These are phyloP conservation scores for Calidris pygmaea DNA, from an alignment of 2,113 vertebrate species.

Conservation along the genomic window DNA sequence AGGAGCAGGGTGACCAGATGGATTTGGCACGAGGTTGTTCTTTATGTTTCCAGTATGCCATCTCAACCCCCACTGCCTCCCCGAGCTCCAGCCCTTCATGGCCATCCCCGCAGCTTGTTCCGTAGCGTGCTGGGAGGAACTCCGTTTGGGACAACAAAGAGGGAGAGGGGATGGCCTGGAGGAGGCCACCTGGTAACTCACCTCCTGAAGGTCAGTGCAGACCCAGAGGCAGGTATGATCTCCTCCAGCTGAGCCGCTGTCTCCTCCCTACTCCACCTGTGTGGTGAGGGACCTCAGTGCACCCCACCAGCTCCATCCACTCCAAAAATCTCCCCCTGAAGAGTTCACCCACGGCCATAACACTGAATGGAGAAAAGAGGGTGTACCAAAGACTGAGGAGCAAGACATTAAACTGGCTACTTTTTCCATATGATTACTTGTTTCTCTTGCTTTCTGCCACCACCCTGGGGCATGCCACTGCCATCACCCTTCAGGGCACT, in stretches of 20 bases:
- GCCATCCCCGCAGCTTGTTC: fast-evolving
- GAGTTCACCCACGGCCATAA: not conserved
- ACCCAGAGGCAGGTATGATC: not conserved
- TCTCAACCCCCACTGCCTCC: not conserved
- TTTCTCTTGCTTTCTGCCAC: not conserved
- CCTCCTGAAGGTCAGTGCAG: not conserved
- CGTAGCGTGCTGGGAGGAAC: not conserved
- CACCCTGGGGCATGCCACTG: not conserved
- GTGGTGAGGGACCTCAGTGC: not conserved
- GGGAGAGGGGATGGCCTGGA: not conserved
- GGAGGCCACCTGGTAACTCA: not conserved
- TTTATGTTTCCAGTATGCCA: not conserved
- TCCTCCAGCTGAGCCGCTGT: not conserved
- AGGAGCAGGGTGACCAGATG: not conserved
- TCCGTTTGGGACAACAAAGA: not conserved
- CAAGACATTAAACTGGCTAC: not conserved
- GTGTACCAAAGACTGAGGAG: not conserved
- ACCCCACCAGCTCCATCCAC: not conserved
- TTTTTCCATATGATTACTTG: not conserved
- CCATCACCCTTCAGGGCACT: not conserved
- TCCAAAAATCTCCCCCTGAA: not conserved
- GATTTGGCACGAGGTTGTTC: not conserved
- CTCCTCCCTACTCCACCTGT: not conserved
- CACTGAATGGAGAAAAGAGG: not conserved
- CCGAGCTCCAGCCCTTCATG: not conserved